Percentiles rank a stretch among this genome's conserved stretches.
Conservation (phyloP, 2,113 vertebrate genomes). For the Hyaena hyaena region DNA sequence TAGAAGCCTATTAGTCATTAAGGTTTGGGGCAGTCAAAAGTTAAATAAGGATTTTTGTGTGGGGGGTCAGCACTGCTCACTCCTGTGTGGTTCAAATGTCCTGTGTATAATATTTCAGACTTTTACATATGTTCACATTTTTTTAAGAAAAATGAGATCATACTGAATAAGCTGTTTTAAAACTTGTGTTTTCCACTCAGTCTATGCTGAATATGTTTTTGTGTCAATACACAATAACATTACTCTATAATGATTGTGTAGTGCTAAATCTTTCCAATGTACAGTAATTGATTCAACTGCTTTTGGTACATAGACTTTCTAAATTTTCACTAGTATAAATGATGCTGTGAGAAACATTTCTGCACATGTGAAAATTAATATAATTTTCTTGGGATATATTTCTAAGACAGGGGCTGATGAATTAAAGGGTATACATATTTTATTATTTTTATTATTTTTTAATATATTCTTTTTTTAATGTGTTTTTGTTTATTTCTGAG, state of each 20-base stretch:
- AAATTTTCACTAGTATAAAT: background rate
- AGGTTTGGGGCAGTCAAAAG: background rate
- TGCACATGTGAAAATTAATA: background rate
- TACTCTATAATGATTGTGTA: background rate
- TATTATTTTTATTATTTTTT: background rate
- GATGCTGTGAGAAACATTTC: background rate
- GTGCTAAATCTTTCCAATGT: background rate
- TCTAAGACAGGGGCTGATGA: slow-evolving; percentile 38
- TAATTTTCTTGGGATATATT: background rate
- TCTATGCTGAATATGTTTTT: background rate
- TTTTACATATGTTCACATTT: background rate
- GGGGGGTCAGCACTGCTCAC: background rate
- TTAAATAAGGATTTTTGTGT: background rate
- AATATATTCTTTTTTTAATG: too few species aligned
- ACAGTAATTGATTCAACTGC: background rate
- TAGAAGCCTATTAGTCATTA: background rate
- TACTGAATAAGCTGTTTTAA: background rate
- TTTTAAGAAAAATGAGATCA: slow-evolving; percentile 4
- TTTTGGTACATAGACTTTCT: background rate
- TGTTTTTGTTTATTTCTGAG: too few species aligned
- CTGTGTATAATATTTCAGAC: background rate
- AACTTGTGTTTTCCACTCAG: background rate
- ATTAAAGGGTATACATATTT: background rate
- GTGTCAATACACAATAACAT: background rate
- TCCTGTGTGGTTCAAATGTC: background rate